Evolutionary conservation across 2,113 vertebrate genomes (phyloP).

Genomic region (Colossoma macropomum): DNA sequence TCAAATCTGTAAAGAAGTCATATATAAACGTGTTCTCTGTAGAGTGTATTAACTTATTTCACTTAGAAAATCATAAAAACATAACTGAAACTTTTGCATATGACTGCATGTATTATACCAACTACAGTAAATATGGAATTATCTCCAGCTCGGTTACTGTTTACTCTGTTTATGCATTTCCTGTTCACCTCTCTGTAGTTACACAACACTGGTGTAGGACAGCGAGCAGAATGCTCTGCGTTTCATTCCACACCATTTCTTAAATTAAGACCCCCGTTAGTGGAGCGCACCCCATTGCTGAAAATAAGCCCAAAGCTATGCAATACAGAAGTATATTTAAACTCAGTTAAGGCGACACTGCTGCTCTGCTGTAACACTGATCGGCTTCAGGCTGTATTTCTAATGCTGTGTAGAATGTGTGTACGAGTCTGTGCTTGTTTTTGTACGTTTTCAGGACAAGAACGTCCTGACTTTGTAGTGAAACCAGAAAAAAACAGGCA

Average conservation of each 20-base stretch:
- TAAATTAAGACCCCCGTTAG: slow-evolving; percentile 24
- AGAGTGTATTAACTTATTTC: too few species aligned
- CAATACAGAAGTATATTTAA: slow-evolving; percentile 28
- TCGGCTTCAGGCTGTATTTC: slow-evolving; percentile 36
- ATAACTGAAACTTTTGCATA: too few species aligned
- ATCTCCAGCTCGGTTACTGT: too few species aligned
- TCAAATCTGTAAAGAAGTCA: too few species aligned
- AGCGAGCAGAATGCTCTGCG: neutral
- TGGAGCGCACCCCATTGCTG: slow-evolving; percentile 4
- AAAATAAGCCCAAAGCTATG: slow-evolving; percentile 45
- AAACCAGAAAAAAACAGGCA: too few species aligned
- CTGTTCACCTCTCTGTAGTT: neutral
- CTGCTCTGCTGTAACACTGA: slow-evolving; percentile 39
- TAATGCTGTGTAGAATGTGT: slow-evolving; percentile 41
- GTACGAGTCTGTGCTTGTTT: neutral
- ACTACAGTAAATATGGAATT: too few species aligned
- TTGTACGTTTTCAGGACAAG: neutral
- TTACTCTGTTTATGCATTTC: too few species aligned
- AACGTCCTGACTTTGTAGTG: too few species aligned
- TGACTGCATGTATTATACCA: too few species aligned
- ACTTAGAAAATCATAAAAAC: too few species aligned
- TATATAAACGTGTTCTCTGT: too few species aligned
- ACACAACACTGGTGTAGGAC: neutral
- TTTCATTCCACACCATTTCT: slow-evolving; percentile 10
- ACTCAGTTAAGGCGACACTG: slow-evolving; percentile 47